These are phyloP conservation scores for Taenaris catops DNA, from an alignment of 2,888 invertebrate genomes.

Conservation along the genomic window DNA sequence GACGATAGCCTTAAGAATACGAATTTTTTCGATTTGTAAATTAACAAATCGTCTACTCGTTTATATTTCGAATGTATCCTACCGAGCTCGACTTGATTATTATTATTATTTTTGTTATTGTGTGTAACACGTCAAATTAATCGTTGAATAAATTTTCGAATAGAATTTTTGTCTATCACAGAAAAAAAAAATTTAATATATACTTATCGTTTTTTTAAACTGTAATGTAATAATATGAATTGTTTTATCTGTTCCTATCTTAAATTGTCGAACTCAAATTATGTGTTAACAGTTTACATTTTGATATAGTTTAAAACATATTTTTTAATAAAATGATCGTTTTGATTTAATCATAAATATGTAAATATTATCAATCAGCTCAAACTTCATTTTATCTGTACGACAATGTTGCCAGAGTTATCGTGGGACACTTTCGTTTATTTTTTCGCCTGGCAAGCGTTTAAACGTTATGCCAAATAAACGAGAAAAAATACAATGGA, in stretches of 20 bases:
- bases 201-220: constrained; percentile 5
- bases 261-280: constrained; percentile 12
- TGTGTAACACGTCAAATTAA: constrained; percentile 3
- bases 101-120: neutral
- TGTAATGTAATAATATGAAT: constrained; percentile 7
- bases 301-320: constrained; percentile 5
- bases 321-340: neutral
- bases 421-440: no score
- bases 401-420: no score
- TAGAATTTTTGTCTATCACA: constrained; percentile 11
- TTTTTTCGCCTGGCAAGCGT: constrained; percentile 18
- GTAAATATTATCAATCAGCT: constrained; percentile 29
- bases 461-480: constrained; percentile 11
- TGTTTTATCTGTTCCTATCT: constrained; percentile 6
- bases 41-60: constrained; percentile 11
- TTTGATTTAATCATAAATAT: constrained; percentile 17
- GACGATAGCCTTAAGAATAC: neutral
- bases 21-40: constrained; percentile 7
- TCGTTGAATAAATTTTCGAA: constrained; percentile 5
- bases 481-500: constrained; percentile 11
- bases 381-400: constrained; percentile 17
- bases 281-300: constrained; percentile 11
- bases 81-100: constrained; percentile 7
- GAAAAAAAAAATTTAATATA: constrained; percentile 4
- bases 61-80: constrained; percentile 15